A percentile compares a stretch with the other conserved stretches of the same genome.
These are phyloP conservation scores for Otolemur garnettii DNA, from an alignment of 2,113 vertebrate species.

Conservation along the genomic window DNA sequence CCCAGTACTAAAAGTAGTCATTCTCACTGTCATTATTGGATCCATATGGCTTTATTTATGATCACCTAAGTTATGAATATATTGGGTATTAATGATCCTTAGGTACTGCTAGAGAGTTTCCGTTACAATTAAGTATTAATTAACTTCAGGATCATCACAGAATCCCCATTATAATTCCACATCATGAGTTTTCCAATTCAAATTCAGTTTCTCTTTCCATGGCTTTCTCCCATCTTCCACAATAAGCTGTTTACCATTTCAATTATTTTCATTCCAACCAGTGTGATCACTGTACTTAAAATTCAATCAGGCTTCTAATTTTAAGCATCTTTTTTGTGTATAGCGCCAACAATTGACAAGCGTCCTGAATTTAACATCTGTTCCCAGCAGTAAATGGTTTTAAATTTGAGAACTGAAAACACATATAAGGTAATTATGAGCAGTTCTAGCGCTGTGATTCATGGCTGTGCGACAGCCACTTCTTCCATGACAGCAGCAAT, in stretches of 20 bases:
- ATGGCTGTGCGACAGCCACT: constrained; percentile 63
- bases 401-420: constrained; percentile 87
- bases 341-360: constrained; percentile 85
- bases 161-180: constrained; percentile 17
- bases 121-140: constrained; percentile 68
- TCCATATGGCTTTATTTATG: neutral
- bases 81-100: neutral
- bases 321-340: constrained; percentile 83
- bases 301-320: constrained; percentile 87
- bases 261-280: constrained; percentile 82
- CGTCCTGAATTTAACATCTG: constrained; percentile 88
- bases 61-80: constrained; percentile 14
- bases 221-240: constrained; percentile 54
- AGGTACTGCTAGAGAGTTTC: constrained; percentile 40
- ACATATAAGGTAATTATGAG: constrained; percentile 83
- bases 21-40: neutral
- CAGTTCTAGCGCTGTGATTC: constrained; percentile 81
- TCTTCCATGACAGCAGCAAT: constrained; percentile 51
- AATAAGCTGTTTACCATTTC: constrained; percentile 77
- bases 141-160: constrained; percentile 1
- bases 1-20: neutral
- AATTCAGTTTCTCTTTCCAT: constrained; percentile 40
- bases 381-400: constrained; percentile 85
- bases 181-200: constrained; percentile 58
- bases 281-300: constrained; percentile 86